Base-by-base conservation (phyloP, 2,888 invertebrate species). In the Epinotia ramella region DNA sequence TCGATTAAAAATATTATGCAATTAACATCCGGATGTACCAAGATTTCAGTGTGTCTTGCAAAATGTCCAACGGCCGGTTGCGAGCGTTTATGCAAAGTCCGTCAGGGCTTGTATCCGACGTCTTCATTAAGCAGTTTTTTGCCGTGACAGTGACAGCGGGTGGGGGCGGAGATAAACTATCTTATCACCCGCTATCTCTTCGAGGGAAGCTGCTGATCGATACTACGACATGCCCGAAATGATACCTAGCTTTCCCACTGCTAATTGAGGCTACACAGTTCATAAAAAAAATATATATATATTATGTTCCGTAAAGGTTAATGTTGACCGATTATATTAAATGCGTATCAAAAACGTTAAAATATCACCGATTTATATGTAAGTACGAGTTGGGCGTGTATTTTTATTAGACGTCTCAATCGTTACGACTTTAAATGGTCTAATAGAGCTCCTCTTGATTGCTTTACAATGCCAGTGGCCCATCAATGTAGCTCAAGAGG, bases 401-500 rank as follows among this genome's bases (percentile, higher is more conserved):
- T 78, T 85, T 88, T 88, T 88, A 91, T 89, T 88, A 87, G 85
- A 82, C 84, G 85, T 85, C 86, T 81, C 86, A 83, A 66, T 75
- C 86, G 85, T 84, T 88, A 86, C 85, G 86, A 84, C 83, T 87
- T 86, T 91, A 91, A 92, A 91, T 88, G 89, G 87, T 86, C 87
- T 90, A 93, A 93, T 93, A 88, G 88, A 90, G 85, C 86, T 83
- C 82, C 82, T 80, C 84, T 87, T 87, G 92, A 94, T 94, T 92
- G 92, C 83, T 83, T 85, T 82, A 93, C 93, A 93, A 93, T 92
- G 91, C 89, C 76, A 66, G 53, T 66, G 53, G 56, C 53, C 60
- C 66, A 66, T 66, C 53, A 76, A 71, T 67, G 62, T 65, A 67
- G 53, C 67, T 49, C 24, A 33, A 66, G 65, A 71, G 69, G 74